phyloP scores from a whole-genome alignment of 1,140 invertebrate genomes.

The Eciton burchellii region DNA sequence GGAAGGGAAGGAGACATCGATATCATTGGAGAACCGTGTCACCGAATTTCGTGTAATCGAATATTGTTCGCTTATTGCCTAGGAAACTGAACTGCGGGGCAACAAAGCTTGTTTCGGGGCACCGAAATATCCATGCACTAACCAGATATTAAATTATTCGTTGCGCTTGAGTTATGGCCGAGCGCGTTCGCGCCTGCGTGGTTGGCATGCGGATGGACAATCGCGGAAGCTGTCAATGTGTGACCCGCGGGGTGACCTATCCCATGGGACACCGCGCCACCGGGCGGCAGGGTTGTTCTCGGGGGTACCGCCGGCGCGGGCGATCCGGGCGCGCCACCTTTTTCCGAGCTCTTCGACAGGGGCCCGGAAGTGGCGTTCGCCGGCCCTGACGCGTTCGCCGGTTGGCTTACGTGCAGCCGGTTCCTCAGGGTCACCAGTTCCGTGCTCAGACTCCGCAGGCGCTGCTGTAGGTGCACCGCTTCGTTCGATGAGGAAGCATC shows the following conservation, averaged over 20 bases:
- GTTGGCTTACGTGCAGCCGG: slow-evolving; percentile 91
- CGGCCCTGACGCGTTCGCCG: slow-evolving; percentile 79
- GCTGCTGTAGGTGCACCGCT: slow-evolving; percentile 95
- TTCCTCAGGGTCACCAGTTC: slow-evolving; percentile 95
- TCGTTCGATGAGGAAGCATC: slow-evolving; percentile 97
- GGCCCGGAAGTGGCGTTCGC: slow-evolving; percentile 63
- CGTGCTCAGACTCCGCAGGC: slow-evolving; percentile 94
- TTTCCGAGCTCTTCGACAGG: slow-evolving; percentile 75
- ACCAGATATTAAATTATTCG: slow-evolving; percentile 83
- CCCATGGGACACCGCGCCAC: slow-evolving; percentile 70
- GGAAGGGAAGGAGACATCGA: too few species aligned
- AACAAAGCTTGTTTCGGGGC: too few species aligned
- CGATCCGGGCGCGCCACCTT: slow-evolving; percentile 71
- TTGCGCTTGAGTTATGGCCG: slow-evolving; percentile 79
- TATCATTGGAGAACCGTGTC: neutral
- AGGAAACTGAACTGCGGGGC: neutral
- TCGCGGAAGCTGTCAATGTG: slow-evolving; percentile 82
- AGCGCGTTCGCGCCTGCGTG: slow-evolving; percentile 77
- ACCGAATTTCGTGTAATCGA: neutral
- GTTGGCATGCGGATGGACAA: slow-evolving; percentile 83
- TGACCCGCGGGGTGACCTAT: slow-evolving; percentile 80
- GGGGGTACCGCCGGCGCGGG: slow-evolving; percentile 83
- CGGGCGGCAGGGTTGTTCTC: slow-evolving; percentile 83
- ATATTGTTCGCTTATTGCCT: neutral
- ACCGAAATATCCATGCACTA: slow-evolving; percentile 69